These are phyloP conservation scores for Portevinia maculata DNA, from an alignment of 2,888 invertebrate genomes.

Conservation along the genomic window DNA sequence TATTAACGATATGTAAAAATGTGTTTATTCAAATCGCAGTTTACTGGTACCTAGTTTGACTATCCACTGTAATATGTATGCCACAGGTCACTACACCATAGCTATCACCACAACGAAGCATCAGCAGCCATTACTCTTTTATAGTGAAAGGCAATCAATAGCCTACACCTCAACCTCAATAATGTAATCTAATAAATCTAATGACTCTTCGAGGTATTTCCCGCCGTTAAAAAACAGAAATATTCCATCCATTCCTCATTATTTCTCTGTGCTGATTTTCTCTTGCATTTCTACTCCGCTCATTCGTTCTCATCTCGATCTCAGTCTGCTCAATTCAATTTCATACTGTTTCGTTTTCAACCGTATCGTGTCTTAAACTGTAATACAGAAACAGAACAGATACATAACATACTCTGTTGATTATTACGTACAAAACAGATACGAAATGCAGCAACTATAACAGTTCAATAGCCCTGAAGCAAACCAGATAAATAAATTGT, in stretches of 20 bases:
- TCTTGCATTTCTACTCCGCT: neutral
- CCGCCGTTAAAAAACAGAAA: constrained; percentile 6
- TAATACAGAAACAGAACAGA: no score
- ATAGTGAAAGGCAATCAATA: constrained; percentile 58
- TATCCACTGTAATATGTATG: constrained; percentile 17
- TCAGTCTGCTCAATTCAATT: neutral
- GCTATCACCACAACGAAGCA: constrained; percentile 18
- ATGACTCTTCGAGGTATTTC: constrained; percentile 3
- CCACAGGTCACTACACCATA: constrained; percentile 29
- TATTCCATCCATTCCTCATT: constrained; percentile 17
- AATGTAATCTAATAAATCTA: neutral
- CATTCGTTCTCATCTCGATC: neutral
- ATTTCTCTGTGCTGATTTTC: constrained; percentile 10
- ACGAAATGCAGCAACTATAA: neutral
- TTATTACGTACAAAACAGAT: no score
- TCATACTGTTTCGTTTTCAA: no score
- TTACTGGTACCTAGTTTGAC: no score
- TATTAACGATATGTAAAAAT: no score
- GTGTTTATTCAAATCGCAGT: no score
- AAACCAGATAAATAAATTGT: neutral
- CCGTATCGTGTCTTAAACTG: no score
- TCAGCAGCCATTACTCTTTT: constrained; percentile 5
- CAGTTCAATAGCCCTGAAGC: neutral
- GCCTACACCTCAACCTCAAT: neutral
- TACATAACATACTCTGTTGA: no score